Conservation (phyloP, 2,797 vertebrate species). For the Ciconia nigra region DNA sequence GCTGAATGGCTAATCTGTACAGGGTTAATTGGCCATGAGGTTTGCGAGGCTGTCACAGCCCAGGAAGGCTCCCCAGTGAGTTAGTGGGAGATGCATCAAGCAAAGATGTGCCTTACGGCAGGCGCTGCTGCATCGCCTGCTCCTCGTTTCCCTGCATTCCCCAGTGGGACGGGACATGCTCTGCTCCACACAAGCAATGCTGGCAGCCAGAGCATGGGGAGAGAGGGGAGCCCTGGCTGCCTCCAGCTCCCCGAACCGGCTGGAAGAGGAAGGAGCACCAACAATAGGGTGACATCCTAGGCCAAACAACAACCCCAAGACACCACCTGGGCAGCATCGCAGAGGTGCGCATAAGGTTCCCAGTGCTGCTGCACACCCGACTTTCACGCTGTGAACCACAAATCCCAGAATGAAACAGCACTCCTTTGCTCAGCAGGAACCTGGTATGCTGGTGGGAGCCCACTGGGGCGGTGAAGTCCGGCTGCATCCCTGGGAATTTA, state of each 20-base stretch:
- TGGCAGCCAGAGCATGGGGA: background rate
- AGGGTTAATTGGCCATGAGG: background rate
- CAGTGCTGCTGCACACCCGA: accelerated
- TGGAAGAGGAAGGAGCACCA: background rate
- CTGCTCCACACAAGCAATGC: background rate
- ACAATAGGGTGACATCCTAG: background rate
- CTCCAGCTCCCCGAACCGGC: background rate
- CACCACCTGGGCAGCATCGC: background rate
- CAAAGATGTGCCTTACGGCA: background rate
- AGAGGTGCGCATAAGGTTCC: background rate
- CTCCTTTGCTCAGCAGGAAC: background rate
- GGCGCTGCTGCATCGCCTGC: background rate
- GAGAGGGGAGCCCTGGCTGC: background rate
- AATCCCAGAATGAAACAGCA: background rate
- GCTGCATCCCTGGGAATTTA: background rate
- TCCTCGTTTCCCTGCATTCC: background rate
- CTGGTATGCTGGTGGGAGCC: background rate
- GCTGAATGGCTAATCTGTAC: background rate
- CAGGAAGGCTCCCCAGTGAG: background rate
- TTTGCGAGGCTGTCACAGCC: background rate
- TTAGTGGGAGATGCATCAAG: background rate
- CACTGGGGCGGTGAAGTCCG: background rate
- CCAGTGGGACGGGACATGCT: background rate
- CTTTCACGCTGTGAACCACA: background rate
- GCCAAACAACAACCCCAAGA: background rate